Conservation (phyloP, 2,888 invertebrate genomes). For the Neria commutata region DNA sequence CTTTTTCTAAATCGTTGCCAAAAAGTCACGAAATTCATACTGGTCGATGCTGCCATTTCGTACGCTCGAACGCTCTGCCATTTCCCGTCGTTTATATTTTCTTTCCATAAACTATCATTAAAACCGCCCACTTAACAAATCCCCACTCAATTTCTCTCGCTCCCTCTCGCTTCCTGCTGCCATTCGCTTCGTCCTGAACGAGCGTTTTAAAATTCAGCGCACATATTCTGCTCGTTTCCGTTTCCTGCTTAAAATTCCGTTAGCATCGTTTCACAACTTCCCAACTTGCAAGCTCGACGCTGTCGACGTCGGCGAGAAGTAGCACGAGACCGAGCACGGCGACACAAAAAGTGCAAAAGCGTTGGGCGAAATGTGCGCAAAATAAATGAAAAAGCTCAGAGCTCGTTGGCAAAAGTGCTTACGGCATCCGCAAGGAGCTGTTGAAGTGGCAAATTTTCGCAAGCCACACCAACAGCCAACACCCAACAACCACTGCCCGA, state of each 20-base stretch:
- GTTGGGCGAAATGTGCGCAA: slow-evolving; percentile 45
- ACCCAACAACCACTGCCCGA: no score
- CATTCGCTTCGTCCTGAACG: background rate
- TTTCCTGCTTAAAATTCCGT: slow-evolving; percentile 56
- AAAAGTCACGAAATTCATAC: no score
- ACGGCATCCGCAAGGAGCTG: slow-evolving; percentile 61
- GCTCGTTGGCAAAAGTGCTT: slow-evolving; percentile 60
- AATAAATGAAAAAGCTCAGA: slow-evolving; percentile 61
- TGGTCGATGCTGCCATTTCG: no score
- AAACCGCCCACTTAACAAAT: background rate
- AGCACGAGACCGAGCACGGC: slow-evolving; percentile 24
- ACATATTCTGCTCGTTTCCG: slow-evolving; percentile 42
- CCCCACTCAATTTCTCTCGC: background rate
- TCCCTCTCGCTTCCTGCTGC: background rate
- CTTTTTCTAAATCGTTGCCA: no score
- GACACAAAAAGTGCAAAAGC: slow-evolving; percentile 33
- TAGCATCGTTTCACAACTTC: slow-evolving; percentile 61
- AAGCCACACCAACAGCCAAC: slow-evolving; percentile 45
- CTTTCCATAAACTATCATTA: no score
- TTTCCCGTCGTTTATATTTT: no score
- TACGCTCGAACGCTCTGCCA: no score
- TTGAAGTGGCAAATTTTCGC: slow-evolving; percentile 61
- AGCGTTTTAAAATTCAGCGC: slow-evolving; percentile 48
- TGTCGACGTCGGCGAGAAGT: no score
- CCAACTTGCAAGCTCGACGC: slow-evolving; percentile 47